Percentiles rank a stretch among this genome's conserved stretches.
Evolutionary conservation across 2,888 invertebrate genomes (phyloP).

Genomic region (Tetrapedia diversipes): DNA sequence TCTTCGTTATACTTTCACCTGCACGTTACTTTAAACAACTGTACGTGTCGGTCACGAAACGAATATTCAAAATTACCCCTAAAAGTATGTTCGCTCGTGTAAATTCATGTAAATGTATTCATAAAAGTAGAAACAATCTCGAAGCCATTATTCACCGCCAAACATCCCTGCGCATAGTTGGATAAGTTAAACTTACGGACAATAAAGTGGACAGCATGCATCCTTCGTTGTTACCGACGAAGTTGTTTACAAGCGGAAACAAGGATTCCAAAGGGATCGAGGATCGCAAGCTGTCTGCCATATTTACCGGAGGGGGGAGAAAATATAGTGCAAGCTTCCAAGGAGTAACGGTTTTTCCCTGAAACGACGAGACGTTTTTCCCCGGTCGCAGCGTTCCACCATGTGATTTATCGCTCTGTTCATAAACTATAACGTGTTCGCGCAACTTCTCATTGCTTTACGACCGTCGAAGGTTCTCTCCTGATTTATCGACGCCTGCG

Average conservation of each 20-base stretch:
- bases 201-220: too few species aligned
- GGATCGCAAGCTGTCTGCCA: conserved; percentile 26
- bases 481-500: conserved; percentile 44
- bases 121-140: too few species aligned
- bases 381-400: conserved; percentile 42
- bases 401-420: conserved; percentile 53
- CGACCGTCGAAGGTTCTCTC: conserved; percentile 46
- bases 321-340: conserved; percentile 36
- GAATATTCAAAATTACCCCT: too few species aligned
- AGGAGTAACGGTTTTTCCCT: conserved; percentile 32
- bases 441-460: conserved; percentile 57
- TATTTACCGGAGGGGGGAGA: conserved; percentile 39
- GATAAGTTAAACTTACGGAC: too few species aligned
- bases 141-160: too few species aligned
- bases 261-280: conserved; percentile 36
- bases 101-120: too few species aligned
- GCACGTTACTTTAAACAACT: too few species aligned
- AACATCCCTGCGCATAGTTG: too few species aligned
- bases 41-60: too few species aligned
- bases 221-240: neutral
- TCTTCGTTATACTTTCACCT: too few species aligned
- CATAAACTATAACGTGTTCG: conserved; percentile 51
- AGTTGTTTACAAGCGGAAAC: conserved; percentile 13
- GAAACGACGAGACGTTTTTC: conserved; percentile 46
- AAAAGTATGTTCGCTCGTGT: too few species aligned